These are phyloP conservation scores for Apamea epomidion DNA, from an alignment of 2,888 invertebrate genomes.

Conservation along the genomic window DNA sequence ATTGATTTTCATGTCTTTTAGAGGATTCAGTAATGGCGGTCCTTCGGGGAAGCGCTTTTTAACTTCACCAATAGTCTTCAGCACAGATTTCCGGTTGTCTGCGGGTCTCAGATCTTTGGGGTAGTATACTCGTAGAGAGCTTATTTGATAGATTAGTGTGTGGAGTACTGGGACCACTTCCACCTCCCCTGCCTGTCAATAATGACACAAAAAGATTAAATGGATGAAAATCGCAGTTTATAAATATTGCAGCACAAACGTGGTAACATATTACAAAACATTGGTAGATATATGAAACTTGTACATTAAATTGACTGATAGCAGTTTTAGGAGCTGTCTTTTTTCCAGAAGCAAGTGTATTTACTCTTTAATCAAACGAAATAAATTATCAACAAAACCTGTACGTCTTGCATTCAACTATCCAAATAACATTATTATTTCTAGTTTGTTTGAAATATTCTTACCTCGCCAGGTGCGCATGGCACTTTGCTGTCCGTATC, in stretches of 20 bases:
- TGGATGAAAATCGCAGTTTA: not conserved
- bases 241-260: not conserved
- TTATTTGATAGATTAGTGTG: conserved; percentile 95
- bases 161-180: conserved; percentile 97
- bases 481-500: conserved; percentile 92
- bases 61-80: conserved; percentile 96
- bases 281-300: not conserved
- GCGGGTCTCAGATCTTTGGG: conserved; percentile 96
- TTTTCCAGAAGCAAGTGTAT: not conserved
- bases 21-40: conserved; percentile 97
- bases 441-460: not conserved
- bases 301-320: not conserved
- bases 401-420: not conserved
- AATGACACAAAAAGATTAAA: not conserved
- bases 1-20: conserved; percentile 98
- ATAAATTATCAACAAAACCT: not conserved
- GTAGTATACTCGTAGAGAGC: conserved; percentile 96
- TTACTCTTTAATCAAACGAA: not conserved
- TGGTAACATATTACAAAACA: not conserved
- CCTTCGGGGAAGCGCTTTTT: conserved; percentile 97
- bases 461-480: conserved; percentile 92
- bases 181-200: conserved; percentile 93
- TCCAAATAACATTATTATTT: not conserved
- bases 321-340: not conserved
- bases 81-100: conserved; percentile 96